Evolutionary conservation across 2,113 vertebrate species (phyloP), one percentile per base, ranked within the genome.

Genomic region (Zapornia atra): DNA sequence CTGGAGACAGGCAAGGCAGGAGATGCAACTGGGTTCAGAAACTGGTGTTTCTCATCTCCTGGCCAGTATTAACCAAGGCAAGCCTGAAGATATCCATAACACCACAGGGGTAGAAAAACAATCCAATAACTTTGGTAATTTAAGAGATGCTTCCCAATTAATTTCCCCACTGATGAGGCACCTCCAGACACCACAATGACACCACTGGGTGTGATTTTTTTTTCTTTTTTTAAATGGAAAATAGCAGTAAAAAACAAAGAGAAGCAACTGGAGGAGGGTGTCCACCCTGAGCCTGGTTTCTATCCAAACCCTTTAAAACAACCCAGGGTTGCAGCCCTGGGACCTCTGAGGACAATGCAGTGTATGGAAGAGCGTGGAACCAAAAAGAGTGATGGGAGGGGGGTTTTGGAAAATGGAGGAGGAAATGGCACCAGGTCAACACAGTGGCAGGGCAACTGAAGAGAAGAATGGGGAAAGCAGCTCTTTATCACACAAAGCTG

Each of bases 301-400:
- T 63, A 64, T 20, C 38, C 33, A 48, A 56, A 68, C 26, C 34
- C 76, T 68, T 50, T 31, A 26, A 64, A 64, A 60, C 34, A 20
- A 33, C 1, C 3, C 46, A 21, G 22, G 5, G 19, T 12, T 40
- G 31, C 61, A 57, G 63, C 36, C 38, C 16, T 0, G 4, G 71
- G 42, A 5, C 9, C 66, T 65, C 54, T 0, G 15, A 69, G 36
- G 36, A 42, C 16, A 59, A 4, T 1, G 0, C 0, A 0, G 21
- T 1, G 2, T 1, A 9, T 14, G 48, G 38, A 51, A 68, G 75
- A n/a, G 38, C 9, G 2, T 0, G 0, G 1, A 20, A 18, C 31
- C 34, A 29, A 50, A 51, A 22, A 17, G 33, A 53, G 31, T 1
- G 25, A 36, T 3, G 63, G 79, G 59, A 76, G 48, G 17, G n/a